Percentiles rank a stretch among this genome's conserved stretches.
phyloP scores from a whole-genome alignment of 2,888 invertebrate genomes.

The Orchesella flavescens region DNA sequence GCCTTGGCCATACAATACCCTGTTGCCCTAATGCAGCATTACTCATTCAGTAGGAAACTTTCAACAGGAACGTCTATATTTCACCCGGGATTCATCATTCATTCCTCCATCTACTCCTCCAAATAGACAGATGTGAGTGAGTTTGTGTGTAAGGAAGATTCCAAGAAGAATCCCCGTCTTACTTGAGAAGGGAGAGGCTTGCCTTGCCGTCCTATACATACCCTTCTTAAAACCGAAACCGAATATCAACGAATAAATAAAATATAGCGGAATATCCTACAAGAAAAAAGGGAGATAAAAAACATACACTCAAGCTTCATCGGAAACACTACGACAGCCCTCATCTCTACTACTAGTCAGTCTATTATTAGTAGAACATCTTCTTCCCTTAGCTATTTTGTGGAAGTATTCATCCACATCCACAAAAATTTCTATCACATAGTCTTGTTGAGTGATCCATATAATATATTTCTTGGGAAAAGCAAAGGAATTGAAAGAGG shows the following conservation, averaged over 20 bases:
- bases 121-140: slow-evolving; percentile 34
- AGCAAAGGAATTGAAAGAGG: slow-evolving; percentile 7
- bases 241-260: slow-evolving; percentile 57
- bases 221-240: slow-evolving; percentile 49
- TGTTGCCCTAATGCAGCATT: slow-evolving; percentile 23
- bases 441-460: slow-evolving; percentile 43
- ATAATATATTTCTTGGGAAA: slow-evolving; percentile 16
- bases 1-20: background rate
- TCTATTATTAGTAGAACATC: slow-evolving; percentile 38
- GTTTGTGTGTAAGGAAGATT: slow-evolving; percentile 32
- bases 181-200: slow-evolving; percentile 36
- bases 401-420: background rate
- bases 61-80: slow-evolving; percentile 39
- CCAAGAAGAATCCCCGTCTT: slow-evolving; percentile 12
- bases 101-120: slow-evolving; percentile 29
- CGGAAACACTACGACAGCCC: too few species aligned
- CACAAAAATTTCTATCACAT: slow-evolving; percentile 10
- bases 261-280: background rate
- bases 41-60: slow-evolving; percentile 51
- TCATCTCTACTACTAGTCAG: background rate
- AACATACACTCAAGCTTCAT: too few species aligned
- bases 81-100: slow-evolving; percentile 63
- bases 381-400: background rate
- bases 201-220: slow-evolving; percentile 14
- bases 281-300: slow-evolving; percentile 21